Conservation (phyloP, 2,113 vertebrate species). For the Trematomus loennbergii region DNA sequence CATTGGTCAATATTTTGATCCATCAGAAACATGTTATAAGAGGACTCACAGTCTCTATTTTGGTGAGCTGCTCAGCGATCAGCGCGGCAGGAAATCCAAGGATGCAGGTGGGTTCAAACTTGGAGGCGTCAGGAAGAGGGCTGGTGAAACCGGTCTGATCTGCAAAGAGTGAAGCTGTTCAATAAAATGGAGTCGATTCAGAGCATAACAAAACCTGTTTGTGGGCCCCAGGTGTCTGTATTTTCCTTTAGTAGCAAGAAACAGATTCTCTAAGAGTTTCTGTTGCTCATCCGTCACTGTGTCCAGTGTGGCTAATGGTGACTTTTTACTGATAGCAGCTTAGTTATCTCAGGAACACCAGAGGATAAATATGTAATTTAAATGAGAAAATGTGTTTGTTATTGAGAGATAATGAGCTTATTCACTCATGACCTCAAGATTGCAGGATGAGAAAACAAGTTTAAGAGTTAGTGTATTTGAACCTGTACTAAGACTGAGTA, state of each 20-base stretch:
- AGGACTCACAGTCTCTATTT: conserved; percentile 88
- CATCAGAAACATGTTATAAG: not conserved
- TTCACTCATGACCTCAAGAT: not conserved
- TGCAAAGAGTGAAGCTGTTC: conserved; percentile 23
- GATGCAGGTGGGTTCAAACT: conserved; percentile 83
- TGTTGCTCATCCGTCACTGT: not conserved
- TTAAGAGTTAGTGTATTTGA: not conserved
- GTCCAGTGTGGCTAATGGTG: not conserved
- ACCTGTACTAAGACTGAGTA: not conserved
- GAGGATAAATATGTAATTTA: not conserved
- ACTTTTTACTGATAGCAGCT: not conserved
- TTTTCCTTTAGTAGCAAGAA: not conserved
- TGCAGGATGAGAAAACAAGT: not conserved
- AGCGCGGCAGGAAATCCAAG: conserved; percentile 86
- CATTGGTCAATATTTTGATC: not conserved
- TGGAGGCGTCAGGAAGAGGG: conserved; percentile 60
- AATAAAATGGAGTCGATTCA: not conserved
- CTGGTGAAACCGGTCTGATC: conserved; percentile 43
- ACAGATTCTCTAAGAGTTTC: not conserved
- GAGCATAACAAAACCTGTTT: not conserved
- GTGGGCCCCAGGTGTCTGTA: not conserved
- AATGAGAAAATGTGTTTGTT: not conserved
- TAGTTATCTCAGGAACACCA: not conserved
- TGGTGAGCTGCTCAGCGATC: conserved; percentile 91
- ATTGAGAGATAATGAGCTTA: not conserved